Evolutionary conservation across 2,113 vertebrate species (phyloP), one percentile per base, ranked within the genome.

Genomic region (Misgurnus mizolepis): DNA sequence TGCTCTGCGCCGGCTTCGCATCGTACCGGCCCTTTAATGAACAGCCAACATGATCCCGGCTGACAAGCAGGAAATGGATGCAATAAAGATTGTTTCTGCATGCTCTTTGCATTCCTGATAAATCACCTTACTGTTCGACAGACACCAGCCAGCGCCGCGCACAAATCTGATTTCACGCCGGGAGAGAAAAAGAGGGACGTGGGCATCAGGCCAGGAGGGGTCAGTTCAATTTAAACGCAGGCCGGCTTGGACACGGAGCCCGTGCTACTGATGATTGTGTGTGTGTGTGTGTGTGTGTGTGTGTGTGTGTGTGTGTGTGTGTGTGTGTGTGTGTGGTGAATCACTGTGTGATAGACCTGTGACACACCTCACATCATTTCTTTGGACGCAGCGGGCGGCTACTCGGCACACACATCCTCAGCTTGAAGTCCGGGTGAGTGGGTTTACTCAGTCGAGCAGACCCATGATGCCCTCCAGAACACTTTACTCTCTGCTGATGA

Each of bases 11-110:
- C 56, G 12, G 72, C 56, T 61, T 18, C 72, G 72, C 41, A 40
- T 47, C 47, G 75, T 66, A 95, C 96, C 95, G 95, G 92, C 95
- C 95, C 96, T 98, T 98, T 99, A 98, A 98, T 98, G 96, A 99
- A 99, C 97, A 99, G 96, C 96, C 96, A 96, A 99, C 96, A 98
- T 97, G 96, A 99, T 99, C 96, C 96, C 94, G 94, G 94, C 96
- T 99, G 97, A 99, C 97, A 99, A 98, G 96, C 97, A 98, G 96
- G 96, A 99, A 98, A 98, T 99, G 95, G 96, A 98, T 98, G 96
- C 98, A 99, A 98, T 99, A 99, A 98, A 98, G 97, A 98, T 98
- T 96, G 96, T 98, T 98, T 99, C 96, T 98, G 96, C 97, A 98
- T 97, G 97, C 96, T 98, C 97, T 98, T 98, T 97, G 96, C 97